These are phyloP conservation scores for Lathamus discolor DNA, from an alignment of 2,113 vertebrate genomes.

Conservation along the genomic window DNA sequence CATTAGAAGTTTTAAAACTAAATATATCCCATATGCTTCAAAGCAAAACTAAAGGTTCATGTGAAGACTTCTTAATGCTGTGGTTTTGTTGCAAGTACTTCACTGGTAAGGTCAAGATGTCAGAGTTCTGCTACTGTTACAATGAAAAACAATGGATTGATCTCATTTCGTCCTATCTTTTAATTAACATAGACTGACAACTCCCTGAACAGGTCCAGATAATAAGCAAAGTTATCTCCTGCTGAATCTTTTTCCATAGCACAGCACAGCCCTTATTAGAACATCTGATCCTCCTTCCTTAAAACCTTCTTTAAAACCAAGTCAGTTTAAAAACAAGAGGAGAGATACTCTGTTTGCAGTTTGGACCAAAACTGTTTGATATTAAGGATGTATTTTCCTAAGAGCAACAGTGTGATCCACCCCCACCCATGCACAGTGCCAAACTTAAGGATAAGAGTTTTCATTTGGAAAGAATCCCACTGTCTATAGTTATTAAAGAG, in stretches of 20 bases:
- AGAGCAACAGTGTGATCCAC: conserved; percentile 7
- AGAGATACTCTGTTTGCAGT: not conserved
- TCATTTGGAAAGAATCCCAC: conserved; percentile 43
- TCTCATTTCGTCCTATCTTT: not conserved
- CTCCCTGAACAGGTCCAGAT: not conserved
- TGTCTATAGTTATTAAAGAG: conserved; percentile 43
- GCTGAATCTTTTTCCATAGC: not conserved
- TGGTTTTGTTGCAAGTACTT: conserved; percentile 42
- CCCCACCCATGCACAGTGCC: not conserved
- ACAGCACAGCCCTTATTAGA: conserved; percentile 18
- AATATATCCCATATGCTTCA: conserved; percentile 45
- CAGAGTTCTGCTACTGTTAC: conserved; percentile 52
- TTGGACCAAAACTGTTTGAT: not conserved
- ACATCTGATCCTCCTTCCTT: not conserved
- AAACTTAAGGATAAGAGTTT: conserved; percentile 19
- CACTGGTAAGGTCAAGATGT: conserved; percentile 22
- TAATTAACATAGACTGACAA: not conserved
- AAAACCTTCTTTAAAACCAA: not conserved
- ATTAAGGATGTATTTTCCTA: conserved; percentile 6
- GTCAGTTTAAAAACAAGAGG: not conserved
- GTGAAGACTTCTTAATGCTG: conserved; percentile 48
- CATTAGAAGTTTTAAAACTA: conserved; percentile 38
- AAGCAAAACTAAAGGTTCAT: conserved; percentile 51
- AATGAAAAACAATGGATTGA: conserved; percentile 38
- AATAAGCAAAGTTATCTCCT: conserved; percentile 9